phyloP scores from a whole-genome alignment of 2,797 vertebrate genomes.

The Alectoris magna region DNA sequence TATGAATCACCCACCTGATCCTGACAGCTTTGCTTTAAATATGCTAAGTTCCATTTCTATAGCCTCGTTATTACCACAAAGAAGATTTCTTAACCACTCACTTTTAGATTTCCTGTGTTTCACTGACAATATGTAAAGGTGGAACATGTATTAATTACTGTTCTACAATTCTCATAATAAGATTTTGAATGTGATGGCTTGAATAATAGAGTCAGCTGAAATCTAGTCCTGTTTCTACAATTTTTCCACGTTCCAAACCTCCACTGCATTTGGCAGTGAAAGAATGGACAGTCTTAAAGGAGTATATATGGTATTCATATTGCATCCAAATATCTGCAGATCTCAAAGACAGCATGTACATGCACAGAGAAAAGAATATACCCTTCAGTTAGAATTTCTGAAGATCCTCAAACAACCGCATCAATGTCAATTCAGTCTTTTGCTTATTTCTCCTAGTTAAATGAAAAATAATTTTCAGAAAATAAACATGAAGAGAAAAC shows the following conservation, averaged over 20 bases:
- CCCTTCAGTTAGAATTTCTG: conserved; percentile 5
- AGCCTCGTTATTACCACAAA: background rate
- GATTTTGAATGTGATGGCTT: background rate
- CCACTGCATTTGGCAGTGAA: background rate
- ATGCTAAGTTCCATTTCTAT: background rate
- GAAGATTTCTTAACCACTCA: background rate
- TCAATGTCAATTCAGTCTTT: background rate
- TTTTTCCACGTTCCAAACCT: conserved; percentile 12
- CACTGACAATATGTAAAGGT: background rate
- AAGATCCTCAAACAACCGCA: conserved; percentile 2
- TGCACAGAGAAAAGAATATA: background rate
- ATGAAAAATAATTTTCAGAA: background rate
- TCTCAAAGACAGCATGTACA: conserved; percentile 6
- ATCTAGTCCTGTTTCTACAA: background rate
- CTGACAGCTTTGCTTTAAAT: conserved; percentile 6
- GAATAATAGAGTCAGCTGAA: background rate
- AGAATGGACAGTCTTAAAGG: background rate
- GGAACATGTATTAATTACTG: background rate
- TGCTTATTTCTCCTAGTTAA: conserved; percentile 1
- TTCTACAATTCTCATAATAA: background rate
- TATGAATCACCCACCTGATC: background rate
- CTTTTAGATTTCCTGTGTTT: background rate
- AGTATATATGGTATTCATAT: background rate
- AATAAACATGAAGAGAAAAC: conserved; percentile 17
- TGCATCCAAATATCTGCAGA: conserved; percentile 15